Evolutionary conservation across 2,113 vertebrate species (phyloP).

Genomic region (Saccopteryx leptura): DNA sequence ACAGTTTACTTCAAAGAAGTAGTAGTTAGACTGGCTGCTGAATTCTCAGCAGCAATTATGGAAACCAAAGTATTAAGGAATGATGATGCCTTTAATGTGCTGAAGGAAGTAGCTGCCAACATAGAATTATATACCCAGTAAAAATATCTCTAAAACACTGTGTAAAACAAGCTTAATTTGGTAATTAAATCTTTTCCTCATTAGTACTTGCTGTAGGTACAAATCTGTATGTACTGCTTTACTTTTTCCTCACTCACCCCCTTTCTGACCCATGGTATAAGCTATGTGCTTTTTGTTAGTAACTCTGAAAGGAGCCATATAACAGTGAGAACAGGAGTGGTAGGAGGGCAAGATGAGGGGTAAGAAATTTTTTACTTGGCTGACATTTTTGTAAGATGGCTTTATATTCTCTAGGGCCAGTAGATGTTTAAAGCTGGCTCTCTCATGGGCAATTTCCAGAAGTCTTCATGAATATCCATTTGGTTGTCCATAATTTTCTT

Average conservation of each 20-base stretch:
- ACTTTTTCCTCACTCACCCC: background rate
- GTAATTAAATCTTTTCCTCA: background rate
- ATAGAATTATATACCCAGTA: background rate
- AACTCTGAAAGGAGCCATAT: background rate
- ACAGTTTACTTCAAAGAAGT: background rate
- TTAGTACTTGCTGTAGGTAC: background rate
- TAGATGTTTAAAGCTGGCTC: background rate
- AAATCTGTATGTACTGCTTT: background rate
- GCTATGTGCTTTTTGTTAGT: background rate
- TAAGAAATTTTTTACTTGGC: background rate
- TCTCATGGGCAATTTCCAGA: background rate
- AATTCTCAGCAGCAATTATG: background rate
- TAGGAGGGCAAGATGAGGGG: background rate
- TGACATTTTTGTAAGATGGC: background rate
- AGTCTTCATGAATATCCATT: background rate
- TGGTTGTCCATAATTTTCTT: background rate
- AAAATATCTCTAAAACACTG: background rate
- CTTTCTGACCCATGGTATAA: background rate
- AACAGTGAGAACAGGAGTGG: background rate
- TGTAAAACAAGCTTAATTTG: background rate
- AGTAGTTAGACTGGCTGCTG: background rate
- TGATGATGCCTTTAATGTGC: background rate
- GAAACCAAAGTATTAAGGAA: conserved; percentile 25
- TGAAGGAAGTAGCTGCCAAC: conserved; percentile 3
- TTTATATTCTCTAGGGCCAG: background rate